Base-by-base conservation (phyloP, 2,113 vertebrate species). In the Ptyas mucosa region DNA sequence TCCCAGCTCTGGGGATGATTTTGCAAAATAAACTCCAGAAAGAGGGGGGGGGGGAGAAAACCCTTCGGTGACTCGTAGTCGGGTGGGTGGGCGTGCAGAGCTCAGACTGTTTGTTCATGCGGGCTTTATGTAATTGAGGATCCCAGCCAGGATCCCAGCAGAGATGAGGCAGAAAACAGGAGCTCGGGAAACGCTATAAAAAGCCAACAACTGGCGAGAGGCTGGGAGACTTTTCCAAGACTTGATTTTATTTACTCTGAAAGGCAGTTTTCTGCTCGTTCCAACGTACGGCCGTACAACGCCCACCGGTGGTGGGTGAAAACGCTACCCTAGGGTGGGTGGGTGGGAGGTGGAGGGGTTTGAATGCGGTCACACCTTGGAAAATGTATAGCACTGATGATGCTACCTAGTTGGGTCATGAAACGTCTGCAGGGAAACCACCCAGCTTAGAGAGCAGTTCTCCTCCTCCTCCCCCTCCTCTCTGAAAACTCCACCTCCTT, bases 241-340 rank as follows among this genome's bases (percentile, higher is more conserved):
- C 1, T 51, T 12, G 10, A 1, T 18, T 53, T 55, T 21, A 1
- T 2, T 39, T 8, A 10, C 11, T 15, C 49, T 1, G 26, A 52
- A 46, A 52, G 86, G 26, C 46, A 8, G 29, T 11, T 89, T 89
- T 39, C n/a, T 7, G 53, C 54, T 24, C 5, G 12, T 3, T 51
- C 52, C 49, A 46, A 7, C 1, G 14, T 15, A 26, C 1, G 2
- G 12, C 24, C 14, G 1, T 46, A 10, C 0, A 15, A 29, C 20
- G 14, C 3, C 39, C 46, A 10, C 21, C 8, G 52, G 6, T 29
- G 4, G 4, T 26, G 24, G 11, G 2, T 26, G 23, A 86, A 49
- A 51, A 14, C 3, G 24, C 49, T 49, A 29, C 49, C 46, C 85
- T 14, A 24, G n/a, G n/a, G n/a, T 46, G 49, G 49, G 6, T 51